phyloP scores from a whole-genome alignment of 2,113 vertebrate species.

The Pimephales promelas region DNA sequence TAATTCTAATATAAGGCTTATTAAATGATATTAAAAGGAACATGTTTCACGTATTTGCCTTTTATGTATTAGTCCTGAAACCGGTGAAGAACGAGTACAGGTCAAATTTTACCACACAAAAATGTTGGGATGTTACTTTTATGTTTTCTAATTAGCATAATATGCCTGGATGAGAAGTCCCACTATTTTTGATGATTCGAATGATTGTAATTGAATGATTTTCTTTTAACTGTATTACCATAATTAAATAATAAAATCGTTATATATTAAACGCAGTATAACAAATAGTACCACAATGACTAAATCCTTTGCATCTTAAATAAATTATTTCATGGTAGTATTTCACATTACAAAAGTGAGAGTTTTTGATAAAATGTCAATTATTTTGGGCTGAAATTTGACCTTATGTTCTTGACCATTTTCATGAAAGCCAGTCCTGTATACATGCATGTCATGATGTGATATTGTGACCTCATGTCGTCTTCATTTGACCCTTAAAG shows the following conservation, averaged over 20 bases:
- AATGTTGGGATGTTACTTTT: not conserved
- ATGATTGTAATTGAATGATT: not conserved
- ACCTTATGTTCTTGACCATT: not conserved
- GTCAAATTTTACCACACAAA: not conserved
- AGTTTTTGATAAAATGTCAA: too few relatives aligned
- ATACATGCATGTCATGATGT: not conserved
- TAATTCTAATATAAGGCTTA: not conserved
- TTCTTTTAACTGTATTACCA: not conserved
- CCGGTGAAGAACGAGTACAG: not conserved
- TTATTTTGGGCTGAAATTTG: not conserved
- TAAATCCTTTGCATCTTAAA: not conserved
- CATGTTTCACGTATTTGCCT: constrained; percentile 16
- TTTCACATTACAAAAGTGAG: not conserved
- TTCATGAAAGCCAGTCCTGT: not conserved
- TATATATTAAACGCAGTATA: not conserved
- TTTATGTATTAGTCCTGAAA: not conserved
- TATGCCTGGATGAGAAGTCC: not conserved
- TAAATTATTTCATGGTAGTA: too few relatives aligned
- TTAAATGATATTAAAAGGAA: not conserved
- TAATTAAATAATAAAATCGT: not conserved
- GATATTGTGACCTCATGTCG: not conserved
- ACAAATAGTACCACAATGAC: not conserved
- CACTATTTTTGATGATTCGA: not conserved
- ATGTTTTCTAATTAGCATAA: not conserved
- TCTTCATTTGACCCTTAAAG: not conserved